Percentiles rank a stretch among this genome's conserved stretches.
Evolutionary conservation across 2,113 vertebrate genomes (phyloP).

Genomic region (Oryctolagus cuniculus): mOryCun1.1 NC_091448.1:41676001-41676500

Average conservation of each 20-base stretch:
- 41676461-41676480: background rate
- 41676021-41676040: no score
- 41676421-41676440: background rate
- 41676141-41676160: background rate
- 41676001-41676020: no score
- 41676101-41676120: constrained; percentile 10
- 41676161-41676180: background rate
- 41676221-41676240: background rate
- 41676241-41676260: background rate
- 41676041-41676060: no score
- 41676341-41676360: background rate
- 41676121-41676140: background rate
- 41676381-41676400: background rate
- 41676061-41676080: background rate
- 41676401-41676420: background rate
- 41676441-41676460: background rate
- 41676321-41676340: background rate
- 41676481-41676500: background rate
- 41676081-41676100: background rate
- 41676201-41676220: background rate
- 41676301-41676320: background rate
- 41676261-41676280: background rate
- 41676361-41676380: background rate
- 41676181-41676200: background rate
- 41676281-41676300: background rate